phyloP scores from a whole-genome alignment of 2,888 invertebrate species.

The Andrena minutula region DNA sequence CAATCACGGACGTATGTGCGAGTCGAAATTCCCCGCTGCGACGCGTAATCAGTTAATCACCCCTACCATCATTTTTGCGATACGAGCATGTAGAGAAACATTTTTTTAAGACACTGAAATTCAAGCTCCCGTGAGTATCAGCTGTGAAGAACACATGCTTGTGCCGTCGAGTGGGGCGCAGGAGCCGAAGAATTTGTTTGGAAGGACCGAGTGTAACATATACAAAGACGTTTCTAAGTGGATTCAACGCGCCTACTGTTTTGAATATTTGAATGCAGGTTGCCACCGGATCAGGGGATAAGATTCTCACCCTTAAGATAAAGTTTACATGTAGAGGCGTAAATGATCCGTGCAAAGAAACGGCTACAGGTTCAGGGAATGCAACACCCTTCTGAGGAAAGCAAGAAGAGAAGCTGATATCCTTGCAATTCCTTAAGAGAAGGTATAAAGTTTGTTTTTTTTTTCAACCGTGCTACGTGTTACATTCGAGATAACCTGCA shows the following conservation, averaged over 20 bases:
- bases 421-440: too few species aligned
- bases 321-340: background rate
- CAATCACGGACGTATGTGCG: background rate
- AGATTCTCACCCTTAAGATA: background rate
- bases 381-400: background rate
- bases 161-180: background rate
- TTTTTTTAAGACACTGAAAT: background rate
- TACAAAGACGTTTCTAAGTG: slow-evolving; percentile 29
- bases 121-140: background rate
- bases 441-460: too few species aligned
- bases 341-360: slow-evolving; percentile 3
- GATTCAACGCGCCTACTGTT: slow-evolving; percentile 24
- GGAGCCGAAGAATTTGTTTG: slow-evolving; percentile 9
- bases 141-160: background rate
- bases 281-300: background rate
- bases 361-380: slow-evolving; percentile 1
- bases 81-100: background rate
- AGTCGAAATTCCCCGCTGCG: slow-evolving; percentile 1
- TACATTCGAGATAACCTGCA: background rate
- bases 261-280: background rate
- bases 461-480: background rate
- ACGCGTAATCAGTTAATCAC: background rate
- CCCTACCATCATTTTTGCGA: too few species aligned
- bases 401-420: background rate
- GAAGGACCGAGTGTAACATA: slow-evolving; percentile 6